phyloP scores from a whole-genome alignment of 2,888 invertebrate genomes.

The Zelleria hepariella region DNA sequence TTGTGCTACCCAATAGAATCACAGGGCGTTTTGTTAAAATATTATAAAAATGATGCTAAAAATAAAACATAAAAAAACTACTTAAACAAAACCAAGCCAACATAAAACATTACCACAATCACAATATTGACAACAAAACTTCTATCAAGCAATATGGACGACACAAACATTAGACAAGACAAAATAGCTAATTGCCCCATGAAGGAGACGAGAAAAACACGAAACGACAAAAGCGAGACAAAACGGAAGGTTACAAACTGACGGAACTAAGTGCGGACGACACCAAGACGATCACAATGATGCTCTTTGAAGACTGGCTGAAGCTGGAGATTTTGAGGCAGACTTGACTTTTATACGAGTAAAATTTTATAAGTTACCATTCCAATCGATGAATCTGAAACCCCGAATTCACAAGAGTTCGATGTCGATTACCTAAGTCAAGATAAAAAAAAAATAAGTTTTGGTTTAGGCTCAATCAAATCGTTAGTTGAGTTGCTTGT shows the following conservation, averaged over 20 bases:
- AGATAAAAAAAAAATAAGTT: too few relatives aligned
- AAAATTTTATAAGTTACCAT: too few relatives aligned
- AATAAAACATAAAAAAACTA: neutral
- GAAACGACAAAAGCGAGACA: slow-evolving; percentile 2
- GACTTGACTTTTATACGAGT: neutral
- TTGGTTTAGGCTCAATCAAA: too few relatives aligned
- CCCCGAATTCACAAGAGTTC: too few relatives aligned
- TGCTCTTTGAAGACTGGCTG: slow-evolving; percentile 14
- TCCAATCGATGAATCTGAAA: too few relatives aligned
- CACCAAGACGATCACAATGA: slow-evolving; percentile 15
- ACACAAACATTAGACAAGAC: neutral
- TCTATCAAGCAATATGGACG: neutral
- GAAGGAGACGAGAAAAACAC: neutral
- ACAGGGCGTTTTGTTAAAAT: neutral
- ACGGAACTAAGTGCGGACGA: slow-evolving; percentile 16
- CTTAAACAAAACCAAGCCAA: neutral
- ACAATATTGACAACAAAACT: neutral
- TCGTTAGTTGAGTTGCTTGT: too few relatives aligned
- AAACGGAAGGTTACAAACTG: slow-evolving; percentile 10
- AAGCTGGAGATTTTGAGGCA: neutral
- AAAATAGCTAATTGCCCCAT: neutral
- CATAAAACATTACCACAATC: neutral
- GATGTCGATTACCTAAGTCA: too few relatives aligned
- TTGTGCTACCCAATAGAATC: slow-evolving; percentile 15
- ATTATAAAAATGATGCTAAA: neutral